These are phyloP conservation scores for Polypterus senegalus DNA, from an alignment of 2,113 vertebrate genomes.

Conservation along the genomic window DNA sequence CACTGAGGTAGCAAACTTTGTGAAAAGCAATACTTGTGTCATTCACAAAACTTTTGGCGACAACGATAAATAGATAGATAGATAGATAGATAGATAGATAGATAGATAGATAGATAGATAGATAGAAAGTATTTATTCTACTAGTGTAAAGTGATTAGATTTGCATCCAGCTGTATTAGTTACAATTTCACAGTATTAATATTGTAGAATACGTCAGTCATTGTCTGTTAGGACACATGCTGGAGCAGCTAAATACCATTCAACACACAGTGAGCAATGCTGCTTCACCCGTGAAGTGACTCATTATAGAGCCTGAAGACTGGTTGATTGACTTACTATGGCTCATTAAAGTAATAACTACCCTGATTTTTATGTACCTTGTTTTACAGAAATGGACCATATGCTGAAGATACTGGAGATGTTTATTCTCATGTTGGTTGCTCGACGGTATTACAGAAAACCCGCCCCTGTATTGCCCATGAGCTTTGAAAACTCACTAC, in stretches of 20 bases:
- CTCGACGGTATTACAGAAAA: conserved; percentile 9
- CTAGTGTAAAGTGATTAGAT: too few relatives aligned
- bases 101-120: background rate
- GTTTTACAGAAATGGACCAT: conserved; percentile 15
- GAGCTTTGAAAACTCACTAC: conserved; percentile 8
- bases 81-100: background rate
- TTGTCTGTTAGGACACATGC: background rate
- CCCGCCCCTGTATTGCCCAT: background rate
- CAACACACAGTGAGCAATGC: background rate
- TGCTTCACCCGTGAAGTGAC: too few relatives aligned
- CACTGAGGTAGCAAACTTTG: too few relatives aligned
- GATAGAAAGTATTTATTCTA: too few relatives aligned
- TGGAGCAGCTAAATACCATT: background rate
- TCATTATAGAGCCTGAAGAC: too few relatives aligned
- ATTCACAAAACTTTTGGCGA: too few relatives aligned
- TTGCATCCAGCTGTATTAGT: too few relatives aligned
- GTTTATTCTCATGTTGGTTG: conserved; percentile 9
- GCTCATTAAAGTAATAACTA: background rate
- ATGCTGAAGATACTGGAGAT: conserved; percentile 11
- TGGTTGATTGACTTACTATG: background rate
- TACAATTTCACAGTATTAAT: background rate
- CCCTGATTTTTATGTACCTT: background rate
- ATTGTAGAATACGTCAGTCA: background rate
- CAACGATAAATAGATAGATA: background rate
- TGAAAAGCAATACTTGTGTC: too few relatives aligned